A percentile compares a stretch with the other conserved stretches of the same genome.
These are phyloP conservation scores for Pempheris klunzingeri DNA, from an alignment of 2,797 vertebrate genomes.

Conservation along the genomic window DNA sequence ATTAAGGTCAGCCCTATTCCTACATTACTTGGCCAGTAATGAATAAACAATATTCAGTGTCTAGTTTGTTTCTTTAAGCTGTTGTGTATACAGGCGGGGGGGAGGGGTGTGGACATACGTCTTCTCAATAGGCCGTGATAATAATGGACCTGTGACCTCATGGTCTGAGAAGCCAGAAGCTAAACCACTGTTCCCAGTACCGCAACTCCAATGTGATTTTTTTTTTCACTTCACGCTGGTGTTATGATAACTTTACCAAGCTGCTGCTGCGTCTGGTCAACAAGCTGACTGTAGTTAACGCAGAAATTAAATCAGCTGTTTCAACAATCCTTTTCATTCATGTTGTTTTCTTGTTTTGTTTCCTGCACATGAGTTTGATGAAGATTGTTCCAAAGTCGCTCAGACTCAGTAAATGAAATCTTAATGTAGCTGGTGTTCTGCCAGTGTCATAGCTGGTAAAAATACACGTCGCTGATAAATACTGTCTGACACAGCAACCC, in stretches of 20 bases:
- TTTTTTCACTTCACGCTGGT: neutral
- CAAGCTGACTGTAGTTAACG: constrained; percentile 16
- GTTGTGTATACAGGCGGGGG: constrained; percentile 71
- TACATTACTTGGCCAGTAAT: constrained; percentile 73
- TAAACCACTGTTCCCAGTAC: constrained; percentile 42
- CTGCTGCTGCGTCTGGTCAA: neutral
- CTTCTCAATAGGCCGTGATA: constrained; percentile 71
- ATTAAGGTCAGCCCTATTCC: constrained; percentile 70
- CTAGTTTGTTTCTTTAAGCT: constrained; percentile 83
- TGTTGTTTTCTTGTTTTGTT: neutral
- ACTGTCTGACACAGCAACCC: neutral
- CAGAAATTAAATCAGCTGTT: constrained; percentile 24
- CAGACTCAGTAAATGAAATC: neutral
- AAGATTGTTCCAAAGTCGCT: constrained; percentile 1
- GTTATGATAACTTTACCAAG: constrained; percentile 17
- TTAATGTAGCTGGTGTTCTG: neutral
- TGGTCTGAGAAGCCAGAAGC: constrained; percentile 70
- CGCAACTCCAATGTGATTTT: constrained; percentile 1
- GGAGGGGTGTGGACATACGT: constrained; percentile 74
- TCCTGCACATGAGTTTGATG: neutral
- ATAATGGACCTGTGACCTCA: constrained; percentile 77
- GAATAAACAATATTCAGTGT: constrained; percentile 79
- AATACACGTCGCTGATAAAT: neutral
- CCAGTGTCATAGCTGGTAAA: neutral
- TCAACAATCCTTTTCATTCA: constrained; percentile 17